Evolutionary conservation across 1,140 invertebrate genomes (phyloP), one percentile per base, ranked within the genome.

Genomic region (Portunus trituberculatus): DNA sequence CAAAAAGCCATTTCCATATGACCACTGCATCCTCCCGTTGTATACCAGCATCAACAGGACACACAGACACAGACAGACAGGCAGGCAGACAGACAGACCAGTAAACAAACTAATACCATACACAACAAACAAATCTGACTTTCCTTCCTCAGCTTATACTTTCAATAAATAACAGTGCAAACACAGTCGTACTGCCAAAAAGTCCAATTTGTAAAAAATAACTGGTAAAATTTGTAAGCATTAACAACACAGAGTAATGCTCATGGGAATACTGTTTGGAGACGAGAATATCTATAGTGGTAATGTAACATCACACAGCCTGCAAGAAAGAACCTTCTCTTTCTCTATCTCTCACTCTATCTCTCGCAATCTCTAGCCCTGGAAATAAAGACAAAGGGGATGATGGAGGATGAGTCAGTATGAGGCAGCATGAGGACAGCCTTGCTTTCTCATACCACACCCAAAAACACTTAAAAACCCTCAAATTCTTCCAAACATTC

Each of bases 81-180:
- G 6, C 39, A 39, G 39, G 6, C 39, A 39, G 39, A 6, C 39
- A 39, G 39, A 39, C 39, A 39, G 39, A 39, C 39, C 39, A 12
- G 20, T 0, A n/a, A 76, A 25, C 67, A 76, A 76, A 76, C n/a
- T 7, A 76, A 7, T 7, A n/a, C 67, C 12, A 76, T n/a, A n/a
- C 4, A 25, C n/a, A n/a, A 76, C 10, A 76, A 0, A 76, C 67
- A 76, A 20, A n/a, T n/a, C 16, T 76, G 25, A 59, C 10, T 20
- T 14, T 59, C 20, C 67, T 7, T 20, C 20, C 67, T 25, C n/a
- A 76, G 3, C 16, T n/a, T 20, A n/a, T 25, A n/a, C n/a, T 76
- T 76, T 76, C 67, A 76, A 76, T 76, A 76, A 76, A 76, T 76
- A 76, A 76, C 52, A 59, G 67, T 76, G 67, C 67, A 76, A 7